Percentiles rank a stretch among this genome's conserved stretches.
Conservation (phyloP, 2,113 vertebrate genomes). For the Ursus arctos region DNA sequence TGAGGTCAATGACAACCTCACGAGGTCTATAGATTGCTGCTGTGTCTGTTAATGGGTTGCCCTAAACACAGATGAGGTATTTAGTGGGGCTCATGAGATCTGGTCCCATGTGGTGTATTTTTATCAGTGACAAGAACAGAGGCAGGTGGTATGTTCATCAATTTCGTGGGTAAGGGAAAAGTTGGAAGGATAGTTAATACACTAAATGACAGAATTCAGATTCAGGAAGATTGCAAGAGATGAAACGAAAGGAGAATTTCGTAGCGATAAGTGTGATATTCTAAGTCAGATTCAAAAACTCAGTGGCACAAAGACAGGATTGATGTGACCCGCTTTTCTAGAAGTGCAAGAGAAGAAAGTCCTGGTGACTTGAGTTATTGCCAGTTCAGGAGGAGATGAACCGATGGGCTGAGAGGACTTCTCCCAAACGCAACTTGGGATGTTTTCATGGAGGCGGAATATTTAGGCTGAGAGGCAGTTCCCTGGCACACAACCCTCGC, state of each 20-base stretch:
- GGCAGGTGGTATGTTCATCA: neutral
- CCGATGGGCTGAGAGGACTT: neutral
- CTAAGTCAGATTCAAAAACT: neutral
- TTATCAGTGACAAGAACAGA: neutral
- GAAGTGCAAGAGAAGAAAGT: neutral
- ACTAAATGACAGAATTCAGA: neutral
- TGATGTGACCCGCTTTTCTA: neutral
- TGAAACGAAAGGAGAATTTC: neutral
- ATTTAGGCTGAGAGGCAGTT: neutral
- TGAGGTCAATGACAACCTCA: neutral
- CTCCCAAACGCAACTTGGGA: neutral
- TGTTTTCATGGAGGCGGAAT: neutral
- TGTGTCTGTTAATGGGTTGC: neutral
- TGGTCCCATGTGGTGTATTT: neutral
- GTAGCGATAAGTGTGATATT: neutral
- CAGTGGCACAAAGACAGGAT: neutral
- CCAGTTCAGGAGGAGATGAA: neutral
- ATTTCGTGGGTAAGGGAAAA: neutral
- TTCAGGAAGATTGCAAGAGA: neutral
- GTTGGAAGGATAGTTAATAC: neutral
- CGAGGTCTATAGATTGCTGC: neutral
- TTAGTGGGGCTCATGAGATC: neutral
- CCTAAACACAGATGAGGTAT: neutral
- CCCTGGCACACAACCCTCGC: neutral
- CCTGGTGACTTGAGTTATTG: neutral